Evolutionary conservation across 1,140 invertebrate genomes (phyloP).

Genomic region (Drosophila subpulchrella): DNA sequence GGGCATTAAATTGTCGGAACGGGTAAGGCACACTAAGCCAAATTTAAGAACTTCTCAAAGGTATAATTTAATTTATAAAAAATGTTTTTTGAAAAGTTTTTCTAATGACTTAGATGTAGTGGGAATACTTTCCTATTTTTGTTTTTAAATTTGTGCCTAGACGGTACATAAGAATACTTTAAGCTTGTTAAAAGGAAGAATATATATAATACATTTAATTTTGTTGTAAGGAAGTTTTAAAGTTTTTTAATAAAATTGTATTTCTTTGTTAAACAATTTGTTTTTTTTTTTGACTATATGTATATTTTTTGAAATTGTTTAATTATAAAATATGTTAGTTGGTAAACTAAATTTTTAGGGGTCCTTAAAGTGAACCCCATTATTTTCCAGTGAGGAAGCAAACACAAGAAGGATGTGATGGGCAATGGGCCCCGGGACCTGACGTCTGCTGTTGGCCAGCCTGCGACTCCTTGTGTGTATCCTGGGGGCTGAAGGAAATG

Average conservation of each 20-base stretch:
- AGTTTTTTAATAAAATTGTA: no score
- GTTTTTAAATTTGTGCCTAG: no score
- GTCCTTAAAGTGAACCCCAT: background rate
- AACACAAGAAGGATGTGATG: constrained; percentile 27
- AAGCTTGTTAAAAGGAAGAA: no score
- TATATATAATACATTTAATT: no score
- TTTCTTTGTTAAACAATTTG: no score
- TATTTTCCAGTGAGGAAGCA: background rate
- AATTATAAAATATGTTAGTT: no score
- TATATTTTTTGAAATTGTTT: no score
- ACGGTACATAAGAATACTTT: no score
- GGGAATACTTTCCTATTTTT: no score
- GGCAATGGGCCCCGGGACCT: constrained; percentile 12
- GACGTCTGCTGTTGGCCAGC: constrained; percentile 26
- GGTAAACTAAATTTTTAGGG: no score
- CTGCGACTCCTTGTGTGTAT: constrained; percentile 3
- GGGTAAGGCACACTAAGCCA: constrained; percentile 33
- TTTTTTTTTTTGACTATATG: no score
- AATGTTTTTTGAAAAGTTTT: background rate
- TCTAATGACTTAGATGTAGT: background rate
- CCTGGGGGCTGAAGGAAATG: constrained; percentile 6
- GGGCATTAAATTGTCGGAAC: constrained; percentile 73
- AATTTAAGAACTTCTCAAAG: background rate
- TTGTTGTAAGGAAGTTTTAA: no score
- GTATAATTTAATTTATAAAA: background rate